Percentiles rank a stretch among this genome's conserved stretches.
These are phyloP conservation scores for Psylliodes chrysocephalus DNA, from an alignment of 2,888 invertebrate genomes.

Conservation along the genomic window DNA sequence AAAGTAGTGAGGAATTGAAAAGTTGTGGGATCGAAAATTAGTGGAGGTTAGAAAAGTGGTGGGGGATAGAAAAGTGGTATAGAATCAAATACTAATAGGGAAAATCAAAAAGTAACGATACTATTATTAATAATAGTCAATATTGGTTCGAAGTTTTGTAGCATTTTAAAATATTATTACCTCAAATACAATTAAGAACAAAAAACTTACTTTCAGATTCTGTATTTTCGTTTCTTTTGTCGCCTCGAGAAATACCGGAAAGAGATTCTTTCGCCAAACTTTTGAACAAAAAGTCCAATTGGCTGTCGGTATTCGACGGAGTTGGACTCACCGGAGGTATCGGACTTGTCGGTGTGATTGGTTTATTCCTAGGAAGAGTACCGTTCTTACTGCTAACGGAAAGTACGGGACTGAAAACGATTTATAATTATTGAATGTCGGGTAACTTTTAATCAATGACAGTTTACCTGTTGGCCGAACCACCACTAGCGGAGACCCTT, in stretches of 20 bases:
- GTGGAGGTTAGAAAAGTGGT: too few relatives aligned
- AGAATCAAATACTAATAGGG: too few relatives aligned
- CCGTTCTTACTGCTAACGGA: conserved; percentile 63
- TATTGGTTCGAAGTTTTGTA: too few relatives aligned
- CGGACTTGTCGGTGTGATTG: conserved; percentile 42
- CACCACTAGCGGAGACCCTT: conserved; percentile 62
- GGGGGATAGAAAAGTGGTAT: too few relatives aligned
- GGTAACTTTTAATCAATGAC: not conserved
- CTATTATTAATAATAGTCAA: too few relatives aligned
- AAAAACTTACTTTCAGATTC: conserved; percentile 60
- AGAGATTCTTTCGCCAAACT: conserved; percentile 77
- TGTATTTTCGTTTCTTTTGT: conserved; percentile 69
- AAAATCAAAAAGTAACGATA: too few relatives aligned
- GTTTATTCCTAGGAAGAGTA: conserved; percentile 57
- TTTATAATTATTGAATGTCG: not conserved
- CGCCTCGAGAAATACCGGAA: conserved; percentile 65
- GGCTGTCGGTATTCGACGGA: conserved; percentile 62
- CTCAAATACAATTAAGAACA: too few relatives aligned
- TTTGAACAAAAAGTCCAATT: conserved; percentile 81
- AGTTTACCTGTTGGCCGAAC: conserved; percentile 64
- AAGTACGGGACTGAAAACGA: conserved; percentile 63
- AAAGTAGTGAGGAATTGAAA: too few relatives aligned
- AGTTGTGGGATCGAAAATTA: too few relatives aligned
- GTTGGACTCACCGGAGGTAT: conserved; percentile 53
- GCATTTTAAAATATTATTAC: too few relatives aligned